Evolutionary conservation across 2,113 vertebrate species (phyloP).

Genomic region (Rissa tridactyla): DNA sequence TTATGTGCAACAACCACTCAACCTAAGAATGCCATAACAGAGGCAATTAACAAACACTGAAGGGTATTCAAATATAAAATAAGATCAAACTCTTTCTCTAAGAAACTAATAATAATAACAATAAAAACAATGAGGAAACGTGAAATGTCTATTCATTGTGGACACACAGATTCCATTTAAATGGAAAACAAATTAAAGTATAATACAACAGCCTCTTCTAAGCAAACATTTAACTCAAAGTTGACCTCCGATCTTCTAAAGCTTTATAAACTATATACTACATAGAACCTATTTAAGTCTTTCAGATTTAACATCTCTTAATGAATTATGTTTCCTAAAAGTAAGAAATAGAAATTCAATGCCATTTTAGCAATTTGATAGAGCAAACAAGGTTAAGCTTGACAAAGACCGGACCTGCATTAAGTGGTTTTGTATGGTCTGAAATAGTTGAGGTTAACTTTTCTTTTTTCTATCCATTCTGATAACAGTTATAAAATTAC

Average conservation of each 20-base stretch:
- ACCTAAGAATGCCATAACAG: not conserved
- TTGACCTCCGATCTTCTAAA: not conserved
- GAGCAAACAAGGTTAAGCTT: not conserved
- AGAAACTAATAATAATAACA: not conserved
- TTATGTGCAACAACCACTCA: not conserved
- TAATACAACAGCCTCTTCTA: not conserved
- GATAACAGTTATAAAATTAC: constrained; percentile 13
- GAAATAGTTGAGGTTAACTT: not conserved
- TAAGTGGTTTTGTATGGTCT: not conserved
- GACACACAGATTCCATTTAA: not conserved
- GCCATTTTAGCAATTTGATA: not conserved
- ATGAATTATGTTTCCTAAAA: not conserved
- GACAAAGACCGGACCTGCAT: not conserved
- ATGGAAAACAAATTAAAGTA: not conserved
- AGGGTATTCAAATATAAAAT: not conserved
- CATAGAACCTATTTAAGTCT: not conserved
- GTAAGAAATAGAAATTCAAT: not conserved
- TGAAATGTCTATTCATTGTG: not conserved
- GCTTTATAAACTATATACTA: not conserved
- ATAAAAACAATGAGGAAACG: not conserved
- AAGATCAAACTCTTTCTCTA: not conserved
- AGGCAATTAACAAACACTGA: not conserved
- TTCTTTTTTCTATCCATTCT: not conserved
- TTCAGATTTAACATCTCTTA: not conserved
- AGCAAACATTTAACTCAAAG: not conserved